These are phyloP conservation scores for Furnarius figulus DNA, from an alignment of 2,113 vertebrate genomes.

Conservation along the genomic window DNA sequence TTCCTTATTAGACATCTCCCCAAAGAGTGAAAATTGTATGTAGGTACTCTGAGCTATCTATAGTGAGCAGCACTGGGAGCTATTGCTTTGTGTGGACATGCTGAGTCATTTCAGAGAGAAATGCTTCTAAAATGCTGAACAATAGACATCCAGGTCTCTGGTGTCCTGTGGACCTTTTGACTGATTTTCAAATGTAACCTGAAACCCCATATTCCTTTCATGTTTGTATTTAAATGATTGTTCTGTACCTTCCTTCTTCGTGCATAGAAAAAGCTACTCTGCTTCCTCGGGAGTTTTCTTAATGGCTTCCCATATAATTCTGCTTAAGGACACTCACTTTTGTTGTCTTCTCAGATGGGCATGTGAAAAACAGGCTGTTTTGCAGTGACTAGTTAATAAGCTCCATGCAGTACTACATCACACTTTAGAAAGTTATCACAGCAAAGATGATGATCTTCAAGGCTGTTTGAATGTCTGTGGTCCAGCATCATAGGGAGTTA, in stretches of 20 bases:
- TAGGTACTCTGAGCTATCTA: constrained; percentile 37
- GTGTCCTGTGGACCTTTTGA: background rate
- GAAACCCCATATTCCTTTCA: background rate
- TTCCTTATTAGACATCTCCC: constrained; percentile 40
- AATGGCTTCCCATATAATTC: background rate
- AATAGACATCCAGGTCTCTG: background rate
- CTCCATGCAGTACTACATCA: background rate
- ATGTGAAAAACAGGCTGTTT: background rate
- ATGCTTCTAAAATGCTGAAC: background rate
- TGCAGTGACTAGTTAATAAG: background rate
- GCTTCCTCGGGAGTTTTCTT: background rate
- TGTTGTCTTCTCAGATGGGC: background rate
- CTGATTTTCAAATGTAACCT: background rate
- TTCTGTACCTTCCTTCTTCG: background rate
- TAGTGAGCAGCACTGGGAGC: constrained; percentile 6
- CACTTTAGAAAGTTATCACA: background rate
- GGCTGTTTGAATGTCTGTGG: background rate
- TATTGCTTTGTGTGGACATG: constrained; percentile 38
- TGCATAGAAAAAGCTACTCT: background rate
- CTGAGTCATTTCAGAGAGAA: constrained; percentile 59
- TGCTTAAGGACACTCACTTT: background rate
- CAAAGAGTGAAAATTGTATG: constrained; percentile 13
- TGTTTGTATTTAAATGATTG: background rate
- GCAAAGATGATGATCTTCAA: background rate
- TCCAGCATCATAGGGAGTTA: background rate